phyloP scores from a whole-genome alignment of 2,888 invertebrate species.

The Drosophila peninsularis region DNA sequence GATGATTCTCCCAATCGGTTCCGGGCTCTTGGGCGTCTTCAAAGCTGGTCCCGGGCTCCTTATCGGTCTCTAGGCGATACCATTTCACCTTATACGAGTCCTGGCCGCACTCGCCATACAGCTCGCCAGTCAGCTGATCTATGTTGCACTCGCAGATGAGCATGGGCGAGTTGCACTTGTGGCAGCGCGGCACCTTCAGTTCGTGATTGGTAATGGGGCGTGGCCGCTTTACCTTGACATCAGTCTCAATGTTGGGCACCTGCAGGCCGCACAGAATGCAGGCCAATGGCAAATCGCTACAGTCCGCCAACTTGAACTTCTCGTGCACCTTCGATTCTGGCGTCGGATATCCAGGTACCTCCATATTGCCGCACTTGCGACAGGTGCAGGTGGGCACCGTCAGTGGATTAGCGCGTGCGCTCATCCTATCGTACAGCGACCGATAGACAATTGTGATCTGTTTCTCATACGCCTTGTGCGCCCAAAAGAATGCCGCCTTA shows the following conservation, averaged over 20 bases:
- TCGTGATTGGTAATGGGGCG: slow-evolving; percentile 62
- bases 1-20: slow-evolving; percentile 66
- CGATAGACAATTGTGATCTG: slow-evolving; percentile 71
- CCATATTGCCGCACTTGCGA: slow-evolving; percentile 48
- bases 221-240: slow-evolving; percentile 22
- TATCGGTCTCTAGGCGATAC: slow-evolving; percentile 62
- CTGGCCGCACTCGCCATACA: slow-evolving; percentile 77
- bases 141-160: slow-evolving; percentile 80
- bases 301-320: slow-evolving; percentile 49
- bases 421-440: slow-evolving; percentile 64
- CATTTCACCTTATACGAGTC: slow-evolving; percentile 80
- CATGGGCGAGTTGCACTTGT: slow-evolving; percentile 66
- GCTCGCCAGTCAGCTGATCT: slow-evolving; percentile 66
- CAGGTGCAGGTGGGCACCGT: slow-evolving; percentile 56
- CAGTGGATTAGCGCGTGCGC: slow-evolving; percentile 59
- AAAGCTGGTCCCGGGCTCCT: slow-evolving; percentile 19
- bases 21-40: slow-evolving; percentile 53
- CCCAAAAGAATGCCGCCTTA: slow-evolving; percentile 71
- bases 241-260: slow-evolving; percentile 43
- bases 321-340: slow-evolving; percentile 25
- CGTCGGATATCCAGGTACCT: slow-evolving; percentile 50
- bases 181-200: slow-evolving; percentile 59
- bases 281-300: slow-evolving; percentile 46
- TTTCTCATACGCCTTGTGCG: slow-evolving; percentile 70
- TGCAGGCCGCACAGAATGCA: slow-evolving; percentile 70